A percentile compares a stretch with the other conserved stretches of the same genome.
Conservation (phyloP, 2,888 invertebrate species). For the Himalopsyche anomala region DNA sequence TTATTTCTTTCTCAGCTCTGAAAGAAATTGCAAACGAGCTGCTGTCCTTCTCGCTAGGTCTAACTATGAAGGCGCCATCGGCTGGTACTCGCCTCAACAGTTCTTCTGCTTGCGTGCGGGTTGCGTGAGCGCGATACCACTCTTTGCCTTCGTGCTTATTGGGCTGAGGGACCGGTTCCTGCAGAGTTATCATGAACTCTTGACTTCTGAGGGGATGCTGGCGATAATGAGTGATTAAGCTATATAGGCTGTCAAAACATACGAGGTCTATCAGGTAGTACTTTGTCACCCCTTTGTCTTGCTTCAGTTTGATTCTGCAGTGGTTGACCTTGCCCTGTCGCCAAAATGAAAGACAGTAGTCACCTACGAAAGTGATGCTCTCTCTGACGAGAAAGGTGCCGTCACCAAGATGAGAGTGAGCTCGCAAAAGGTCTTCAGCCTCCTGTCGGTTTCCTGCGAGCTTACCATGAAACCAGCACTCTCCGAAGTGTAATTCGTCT, state of each 20-base stretch:
- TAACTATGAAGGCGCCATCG: conserved; percentile 96
- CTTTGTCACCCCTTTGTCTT: conserved; percentile 91
- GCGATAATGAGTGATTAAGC: conserved; percentile 92
- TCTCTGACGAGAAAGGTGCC: conserved; percentile 95
- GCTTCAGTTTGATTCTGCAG: conserved; percentile 92
- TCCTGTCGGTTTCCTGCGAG: conserved; percentile 87
- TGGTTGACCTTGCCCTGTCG: conserved; percentile 92
- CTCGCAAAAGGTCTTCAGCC: conserved; percentile 85
- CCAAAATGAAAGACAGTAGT: conserved; percentile 97
- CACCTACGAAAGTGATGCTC: conserved; percentile 96
- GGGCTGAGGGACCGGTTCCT: conserved; percentile 95
- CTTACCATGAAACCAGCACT: conserved; percentile 96
- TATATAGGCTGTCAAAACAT: conserved; percentile 94
- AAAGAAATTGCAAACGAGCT: conserved; percentile 96
- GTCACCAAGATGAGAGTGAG: conserved; percentile 89
- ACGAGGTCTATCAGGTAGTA: conserved; percentile 93
- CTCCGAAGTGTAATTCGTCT: conserved; percentile 93
- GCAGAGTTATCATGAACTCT: conserved; percentile 91
- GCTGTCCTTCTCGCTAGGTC: conserved; percentile 91
- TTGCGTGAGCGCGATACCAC: conserved; percentile 93
- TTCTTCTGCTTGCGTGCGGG: conserved; percentile 91
- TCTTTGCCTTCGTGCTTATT: conserved; percentile 95
- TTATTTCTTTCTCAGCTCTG: conserved; percentile 95
- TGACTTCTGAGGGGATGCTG: conserved; percentile 90
- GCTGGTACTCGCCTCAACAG: conserved; percentile 88